phyloP scores from a whole-genome alignment of 2,797 vertebrate genomes.

The Lateolabrax maculatus region DNA sequence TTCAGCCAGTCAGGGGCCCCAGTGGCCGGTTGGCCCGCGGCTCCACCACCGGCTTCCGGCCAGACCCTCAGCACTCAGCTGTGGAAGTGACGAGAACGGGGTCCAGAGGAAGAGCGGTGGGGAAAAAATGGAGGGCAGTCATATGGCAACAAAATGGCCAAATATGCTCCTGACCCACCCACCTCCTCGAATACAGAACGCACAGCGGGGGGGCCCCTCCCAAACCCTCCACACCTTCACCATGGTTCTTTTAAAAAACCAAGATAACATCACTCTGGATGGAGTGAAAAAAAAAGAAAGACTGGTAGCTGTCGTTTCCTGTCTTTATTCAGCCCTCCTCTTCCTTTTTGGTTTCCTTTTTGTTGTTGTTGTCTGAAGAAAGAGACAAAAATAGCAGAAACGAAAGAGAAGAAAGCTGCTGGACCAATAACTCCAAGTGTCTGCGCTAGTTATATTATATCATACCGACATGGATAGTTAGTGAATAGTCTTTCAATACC shows the following conservation, averaged over 20 bases:
- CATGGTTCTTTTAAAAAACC: slow-evolving; percentile 34
- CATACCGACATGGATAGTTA: slow-evolving; percentile 88
- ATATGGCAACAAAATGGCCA: slow-evolving; percentile 8
- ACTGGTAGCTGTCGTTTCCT: slow-evolving; percentile 80
- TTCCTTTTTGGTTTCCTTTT: slow-evolving; percentile 38
- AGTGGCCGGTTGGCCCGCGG: slow-evolving; percentile 86
- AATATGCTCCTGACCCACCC: slow-evolving; percentile 53
- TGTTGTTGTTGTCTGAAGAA: slow-evolving; percentile 70
- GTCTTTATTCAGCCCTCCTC: slow-evolving; percentile 28
- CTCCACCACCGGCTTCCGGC: slow-evolving; percentile 85
- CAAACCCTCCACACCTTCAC: slow-evolving; percentile 50
- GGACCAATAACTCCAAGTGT: slow-evolving; percentile 75
- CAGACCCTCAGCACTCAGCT: slow-evolving; percentile 98
- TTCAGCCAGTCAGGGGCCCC: slow-evolving; percentile 88
- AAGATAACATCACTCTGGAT: slow-evolving; percentile 74
- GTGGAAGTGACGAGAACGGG: slow-evolving; percentile 91
- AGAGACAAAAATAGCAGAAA: slow-evolving; percentile 67
- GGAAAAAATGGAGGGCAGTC: not conserved
- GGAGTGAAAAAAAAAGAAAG: slow-evolving; percentile 67
- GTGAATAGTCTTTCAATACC: slow-evolving; percentile 87
- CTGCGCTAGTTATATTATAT: slow-evolving; percentile 75
- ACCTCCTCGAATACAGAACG: slow-evolving; percentile 76
- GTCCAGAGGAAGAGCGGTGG: slow-evolving; percentile 21
- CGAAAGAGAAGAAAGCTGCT: slow-evolving; percentile 84
- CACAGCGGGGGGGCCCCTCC: slow-evolving; percentile 81